Evolutionary conservation across 2,888 invertebrate genomes (phyloP).

Genomic region (Eurytoma californica): DNA sequence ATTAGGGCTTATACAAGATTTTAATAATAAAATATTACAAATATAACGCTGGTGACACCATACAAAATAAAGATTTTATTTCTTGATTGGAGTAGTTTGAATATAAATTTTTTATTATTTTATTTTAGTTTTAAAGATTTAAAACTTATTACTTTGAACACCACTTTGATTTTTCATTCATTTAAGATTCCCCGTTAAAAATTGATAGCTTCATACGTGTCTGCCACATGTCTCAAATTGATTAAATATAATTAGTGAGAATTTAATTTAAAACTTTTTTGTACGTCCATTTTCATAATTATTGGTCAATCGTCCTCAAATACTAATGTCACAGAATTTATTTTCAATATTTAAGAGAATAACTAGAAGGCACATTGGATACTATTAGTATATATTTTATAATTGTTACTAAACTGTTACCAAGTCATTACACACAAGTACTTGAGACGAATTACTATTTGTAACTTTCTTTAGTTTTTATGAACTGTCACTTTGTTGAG

Average conservation of each 20-base stretch:
- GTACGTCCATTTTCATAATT: constrained; percentile 58
- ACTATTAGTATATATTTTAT: background rate
- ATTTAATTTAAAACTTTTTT: constrained; percentile 49
- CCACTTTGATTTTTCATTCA: constrained; percentile 35
- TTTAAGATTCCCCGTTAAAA: too few relatives aligned
- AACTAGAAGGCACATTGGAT: constrained; percentile 12
- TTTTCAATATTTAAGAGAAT: background rate
- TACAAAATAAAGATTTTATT: constrained; percentile 36
- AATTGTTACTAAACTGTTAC: constrained; percentile 23
- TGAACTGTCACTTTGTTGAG: constrained; percentile 43
- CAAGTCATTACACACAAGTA: constrained; percentile 55
- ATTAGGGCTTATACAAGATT: constrained; percentile 29
- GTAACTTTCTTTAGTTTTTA: constrained; percentile 13
- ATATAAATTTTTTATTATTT: constrained; percentile 10
- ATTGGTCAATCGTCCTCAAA: constrained; percentile 55
- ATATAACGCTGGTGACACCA: constrained; percentile 32
- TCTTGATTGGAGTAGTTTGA: constrained; percentile 11
- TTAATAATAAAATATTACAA: constrained; percentile 33
- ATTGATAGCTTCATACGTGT: constrained; percentile 69
- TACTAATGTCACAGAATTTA: constrained; percentile 38
- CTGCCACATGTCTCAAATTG: constrained; percentile 72
- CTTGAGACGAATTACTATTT: constrained; percentile 39
- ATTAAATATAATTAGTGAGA: constrained; percentile 36
- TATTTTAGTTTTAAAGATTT: constrained; percentile 18
- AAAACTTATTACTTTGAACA: constrained; percentile 24